Base-by-base conservation (phyloP, 2,797 vertebrate species). In the Enteromius mattozi region DNA sequence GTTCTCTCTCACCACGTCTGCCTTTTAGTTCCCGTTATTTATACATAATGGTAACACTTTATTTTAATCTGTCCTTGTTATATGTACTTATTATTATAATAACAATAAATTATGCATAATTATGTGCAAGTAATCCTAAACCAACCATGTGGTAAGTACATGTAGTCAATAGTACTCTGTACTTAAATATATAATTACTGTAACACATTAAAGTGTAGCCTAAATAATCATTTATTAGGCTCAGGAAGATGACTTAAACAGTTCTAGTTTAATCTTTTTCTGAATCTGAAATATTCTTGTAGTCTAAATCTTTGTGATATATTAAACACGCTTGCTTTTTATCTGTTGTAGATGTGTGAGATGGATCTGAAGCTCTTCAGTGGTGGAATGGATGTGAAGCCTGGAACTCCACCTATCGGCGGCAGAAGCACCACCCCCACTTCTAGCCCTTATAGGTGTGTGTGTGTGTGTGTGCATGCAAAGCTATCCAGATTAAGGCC, bases 321-420 rank as follows among this genome's bases (percentile, higher is more conserved):
- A 7, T 75, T 54, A 12, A 42, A 42, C 4, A 0, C 21, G 12
- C 21, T 24, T 78, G 4, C 16, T 8, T 56, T 24, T 5, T 30
- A 35, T 91, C 27, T 86, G 8, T 69, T 47, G 30, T 93, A 99
- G 98, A 97, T 99, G 94, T 94, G 96, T 6, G 98, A 99, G 93
- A 97, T 99, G 95, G 98, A 99, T 87, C 91, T 99, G 81, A 99
- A 99, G 90, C 96, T 97, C 61, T 99, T 98, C 87, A 96, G 97
- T 88, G 95, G 96, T 86, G 96, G 96, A 82, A 98, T 99, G 94
- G 98, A 99, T 89, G 94, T 99, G 83, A 99, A 99, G 91, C 97
- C 98, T 86, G 97, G 97, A 87, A 99, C 98, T 4, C 98, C 98
- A 45, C 98, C 98, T 24, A 92, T 98, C 80, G 89, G 95, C 19